Conservation (phyloP, 2,797 vertebrate genomes). For the Salmo trutta region DNA sequence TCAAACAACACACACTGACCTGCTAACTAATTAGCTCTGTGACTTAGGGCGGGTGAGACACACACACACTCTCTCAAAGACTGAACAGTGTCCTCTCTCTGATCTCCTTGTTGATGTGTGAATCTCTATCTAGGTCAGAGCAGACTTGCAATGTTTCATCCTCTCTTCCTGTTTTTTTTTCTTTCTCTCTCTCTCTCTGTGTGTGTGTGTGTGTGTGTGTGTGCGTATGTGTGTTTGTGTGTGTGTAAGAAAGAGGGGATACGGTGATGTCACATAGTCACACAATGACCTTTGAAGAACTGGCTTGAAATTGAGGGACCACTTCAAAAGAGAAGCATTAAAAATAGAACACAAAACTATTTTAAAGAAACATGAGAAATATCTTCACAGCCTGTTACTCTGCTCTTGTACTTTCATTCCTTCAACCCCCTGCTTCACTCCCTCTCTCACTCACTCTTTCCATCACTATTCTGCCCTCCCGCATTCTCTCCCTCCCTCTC, state of each 20-base stretch:
- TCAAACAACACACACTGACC: conserved; percentile 7
- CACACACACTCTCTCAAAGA: conserved; percentile 2
- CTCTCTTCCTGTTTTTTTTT: background rate
- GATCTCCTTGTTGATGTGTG: background rate
- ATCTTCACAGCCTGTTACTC: background rate
- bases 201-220: conserved; percentile 11
- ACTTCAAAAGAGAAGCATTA: conserved; percentile 14
- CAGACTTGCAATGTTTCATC: background rate
- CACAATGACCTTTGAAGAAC: conserved; percentile 9
- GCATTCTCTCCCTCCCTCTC: background rate
- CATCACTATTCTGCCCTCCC: background rate
- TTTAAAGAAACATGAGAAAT: conserved; percentile 12
- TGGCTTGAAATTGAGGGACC: background rate
- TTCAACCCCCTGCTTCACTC: background rate
- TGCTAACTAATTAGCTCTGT: background rate
- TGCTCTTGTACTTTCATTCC: too few relatives aligned
- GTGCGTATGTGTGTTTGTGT: conserved; percentile 17
- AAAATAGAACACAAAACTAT: conserved; percentile 11
- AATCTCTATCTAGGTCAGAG: background rate
- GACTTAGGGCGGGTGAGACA: conserved; percentile 3
- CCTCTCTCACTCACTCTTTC: conserved; percentile 1
- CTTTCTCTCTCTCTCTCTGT: background rate
- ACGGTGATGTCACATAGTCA: conserved; percentile 2
- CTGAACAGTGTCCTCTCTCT: background rate
- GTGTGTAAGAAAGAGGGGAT: conserved; percentile 22